Evolutionary conservation across 2,113 vertebrate genomes (phyloP).

Genomic region (Ciconia maguari): DNA sequence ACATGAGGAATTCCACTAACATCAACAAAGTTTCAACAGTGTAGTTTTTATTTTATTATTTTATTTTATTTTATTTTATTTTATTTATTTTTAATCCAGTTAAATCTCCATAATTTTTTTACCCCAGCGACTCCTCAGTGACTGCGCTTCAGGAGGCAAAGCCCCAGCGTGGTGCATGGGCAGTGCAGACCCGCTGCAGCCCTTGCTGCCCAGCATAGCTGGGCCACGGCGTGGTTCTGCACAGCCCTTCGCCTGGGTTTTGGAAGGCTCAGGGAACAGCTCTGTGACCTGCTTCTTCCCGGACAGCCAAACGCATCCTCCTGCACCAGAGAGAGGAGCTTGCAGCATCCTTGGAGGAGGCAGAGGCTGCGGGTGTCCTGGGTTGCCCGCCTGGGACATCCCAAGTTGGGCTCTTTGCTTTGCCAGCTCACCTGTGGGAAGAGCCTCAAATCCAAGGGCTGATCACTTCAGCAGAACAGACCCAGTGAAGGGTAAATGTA

Average conservation of each 20-base stretch:
- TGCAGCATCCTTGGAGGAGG: background rate
- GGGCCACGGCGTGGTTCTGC: background rate
- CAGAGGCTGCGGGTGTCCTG: rapidly evolving
- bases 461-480: background rate
- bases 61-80: background rate
- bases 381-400: background rate
- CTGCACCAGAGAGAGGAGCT: background rate
- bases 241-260: background rate
- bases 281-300: background rate
- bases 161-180: rapidly evolving
- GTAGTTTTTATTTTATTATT: background rate
- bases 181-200: background rate
- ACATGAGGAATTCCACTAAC: constrained; percentile 1
- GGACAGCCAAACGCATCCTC: background rate
- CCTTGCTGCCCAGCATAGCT: background rate
- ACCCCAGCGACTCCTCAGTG: background rate
- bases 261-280: background rate
- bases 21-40: background rate
- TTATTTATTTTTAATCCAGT: background rate
- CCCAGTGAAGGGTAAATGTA: background rate
- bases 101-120: background rate
- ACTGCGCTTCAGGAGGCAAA: background rate
- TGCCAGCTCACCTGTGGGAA: background rate
- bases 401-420: background rate
- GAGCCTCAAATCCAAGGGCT: background rate